These are phyloP conservation scores for Epizoanthus illoricatus DNA, from an alignment of 92 coral and sea anemone genomes.

Conservation along the genomic window DNA sequence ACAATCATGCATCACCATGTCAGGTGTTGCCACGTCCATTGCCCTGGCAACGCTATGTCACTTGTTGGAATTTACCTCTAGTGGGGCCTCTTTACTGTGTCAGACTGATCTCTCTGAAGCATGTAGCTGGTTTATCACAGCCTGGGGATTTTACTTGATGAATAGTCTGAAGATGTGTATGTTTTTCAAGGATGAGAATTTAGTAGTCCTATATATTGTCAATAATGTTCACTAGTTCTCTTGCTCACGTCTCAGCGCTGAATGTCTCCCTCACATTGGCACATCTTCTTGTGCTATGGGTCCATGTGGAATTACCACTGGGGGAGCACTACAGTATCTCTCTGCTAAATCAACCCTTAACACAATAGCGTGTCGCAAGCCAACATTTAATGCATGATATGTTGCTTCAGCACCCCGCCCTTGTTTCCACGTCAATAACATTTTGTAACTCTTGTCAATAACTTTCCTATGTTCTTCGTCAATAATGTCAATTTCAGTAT, in stretches of 20 bases:
- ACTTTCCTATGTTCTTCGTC: constrained; percentile 56
- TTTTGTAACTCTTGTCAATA: constrained; percentile 54
- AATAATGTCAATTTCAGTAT: constrained; percentile 46
- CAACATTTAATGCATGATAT: constrained; percentile 44
- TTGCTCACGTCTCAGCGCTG: not conserved
- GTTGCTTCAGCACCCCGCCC: constrained; percentile 58
- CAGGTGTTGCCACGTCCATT: no score
- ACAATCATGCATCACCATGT: no score
- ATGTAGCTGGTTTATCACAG: no score
- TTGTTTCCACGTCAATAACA: constrained; percentile 60
- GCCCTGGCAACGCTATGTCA: no score
- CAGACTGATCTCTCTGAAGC: no score
- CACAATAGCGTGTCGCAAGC: constrained; percentile 52
- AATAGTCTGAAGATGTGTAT: no score
- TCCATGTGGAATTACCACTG: not conserved
- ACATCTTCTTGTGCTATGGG: constrained; percentile 14
- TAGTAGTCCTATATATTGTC: no score
- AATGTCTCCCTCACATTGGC: not conserved
- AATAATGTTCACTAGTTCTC: not conserved
- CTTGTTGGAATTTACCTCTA: no score
- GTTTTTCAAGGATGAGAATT: no score
- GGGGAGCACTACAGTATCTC: constrained; percentile 51
- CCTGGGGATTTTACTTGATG: no score
- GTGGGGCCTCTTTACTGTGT: no score
- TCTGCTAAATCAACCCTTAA: constrained; percentile 54